These are phyloP conservation scores for Syngnathoides biaculeatus DNA, from an alignment of 2,113 vertebrate species.

Conservation along the genomic window DNA sequence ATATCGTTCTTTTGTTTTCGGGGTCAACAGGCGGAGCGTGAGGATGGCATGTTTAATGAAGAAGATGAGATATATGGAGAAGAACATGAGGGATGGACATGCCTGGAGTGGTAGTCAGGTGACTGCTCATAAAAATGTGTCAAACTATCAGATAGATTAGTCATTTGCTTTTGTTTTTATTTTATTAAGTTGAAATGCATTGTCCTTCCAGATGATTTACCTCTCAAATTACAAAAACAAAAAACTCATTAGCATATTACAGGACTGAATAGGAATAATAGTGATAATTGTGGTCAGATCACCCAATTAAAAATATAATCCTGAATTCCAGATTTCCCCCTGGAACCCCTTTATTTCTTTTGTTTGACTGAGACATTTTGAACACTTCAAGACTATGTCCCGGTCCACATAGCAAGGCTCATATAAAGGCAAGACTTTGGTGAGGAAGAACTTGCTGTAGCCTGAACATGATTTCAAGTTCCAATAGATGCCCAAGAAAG, in stretches of 20 bases:
- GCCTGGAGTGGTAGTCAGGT: constrained; percentile 73
- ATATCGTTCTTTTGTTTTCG: constrained; percentile 59
- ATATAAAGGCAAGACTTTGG: too few relatives aligned
- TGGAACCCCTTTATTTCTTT: neutral
- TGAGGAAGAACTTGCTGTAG: too few relatives aligned
- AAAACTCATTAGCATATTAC: neutral
- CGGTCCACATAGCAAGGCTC: too few relatives aligned
- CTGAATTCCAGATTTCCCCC: neutral
- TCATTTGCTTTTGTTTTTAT: neutral
- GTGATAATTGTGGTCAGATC: neutral
- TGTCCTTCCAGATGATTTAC: neutral
- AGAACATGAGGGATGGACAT: constrained; percentile 68
- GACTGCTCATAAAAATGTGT: constrained; percentile 51
- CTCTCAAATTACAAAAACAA: neutral
- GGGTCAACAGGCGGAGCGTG: constrained; percentile 65
- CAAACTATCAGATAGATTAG: constrained; percentile 8
- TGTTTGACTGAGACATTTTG: neutral
- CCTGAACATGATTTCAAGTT: too few relatives aligned
- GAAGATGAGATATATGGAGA: constrained; percentile 70
- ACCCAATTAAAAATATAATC: neutral
- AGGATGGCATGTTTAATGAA: constrained; percentile 71
- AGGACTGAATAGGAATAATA: neutral
- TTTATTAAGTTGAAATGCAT: neutral
- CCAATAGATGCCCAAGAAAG: too few relatives aligned
- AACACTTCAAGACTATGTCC: too few relatives aligned